Percentiles rank a stretch among this genome's conserved stretches.
These are phyloP conservation scores for Tipula helvola DNA, from an alignment of 2,888 invertebrate species.

Conservation along the genomic window DNA sequence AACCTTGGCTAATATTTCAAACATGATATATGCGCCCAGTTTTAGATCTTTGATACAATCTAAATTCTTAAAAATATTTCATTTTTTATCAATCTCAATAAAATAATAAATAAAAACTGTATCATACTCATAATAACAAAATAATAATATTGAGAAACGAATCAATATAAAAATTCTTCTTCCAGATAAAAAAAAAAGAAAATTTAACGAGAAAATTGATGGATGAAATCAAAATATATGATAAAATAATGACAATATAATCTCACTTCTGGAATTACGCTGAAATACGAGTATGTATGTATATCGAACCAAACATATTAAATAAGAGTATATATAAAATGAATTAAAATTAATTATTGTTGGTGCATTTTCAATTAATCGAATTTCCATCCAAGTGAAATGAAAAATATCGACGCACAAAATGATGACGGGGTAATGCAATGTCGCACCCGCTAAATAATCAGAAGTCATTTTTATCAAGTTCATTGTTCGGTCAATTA, in stretches of 20 bases:
- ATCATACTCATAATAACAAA: background rate
- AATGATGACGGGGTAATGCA: background rate
- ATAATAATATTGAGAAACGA: background rate
- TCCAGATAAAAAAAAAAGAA: background rate
- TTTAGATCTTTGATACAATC: background rate
- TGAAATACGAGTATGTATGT: background rate
- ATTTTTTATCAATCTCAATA: background rate
- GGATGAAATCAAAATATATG: slow-evolving; percentile 4
- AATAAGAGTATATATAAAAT: background rate
- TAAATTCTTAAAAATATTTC: background rate
- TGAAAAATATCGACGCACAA: background rate
- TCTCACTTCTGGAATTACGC: slow-evolving; percentile 4
- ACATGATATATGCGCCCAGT: background rate
- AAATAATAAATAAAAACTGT: background rate
- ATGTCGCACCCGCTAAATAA: background rate
- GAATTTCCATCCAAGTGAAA: background rate
- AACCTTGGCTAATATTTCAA: background rate
- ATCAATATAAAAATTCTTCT: background rate
- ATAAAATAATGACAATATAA: background rate
- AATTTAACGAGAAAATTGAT: background rate
- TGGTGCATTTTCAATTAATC: background rate
- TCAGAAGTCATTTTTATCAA: background rate
- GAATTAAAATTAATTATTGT: background rate
- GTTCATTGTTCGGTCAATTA: background rate
- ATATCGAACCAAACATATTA: background rate